A percentile compares a stretch with the other conserved stretches of the same genome.
Evolutionary conservation across 2,113 vertebrate species (phyloP).

Genomic region (Phyllopteryx taeniolatus): DNA sequence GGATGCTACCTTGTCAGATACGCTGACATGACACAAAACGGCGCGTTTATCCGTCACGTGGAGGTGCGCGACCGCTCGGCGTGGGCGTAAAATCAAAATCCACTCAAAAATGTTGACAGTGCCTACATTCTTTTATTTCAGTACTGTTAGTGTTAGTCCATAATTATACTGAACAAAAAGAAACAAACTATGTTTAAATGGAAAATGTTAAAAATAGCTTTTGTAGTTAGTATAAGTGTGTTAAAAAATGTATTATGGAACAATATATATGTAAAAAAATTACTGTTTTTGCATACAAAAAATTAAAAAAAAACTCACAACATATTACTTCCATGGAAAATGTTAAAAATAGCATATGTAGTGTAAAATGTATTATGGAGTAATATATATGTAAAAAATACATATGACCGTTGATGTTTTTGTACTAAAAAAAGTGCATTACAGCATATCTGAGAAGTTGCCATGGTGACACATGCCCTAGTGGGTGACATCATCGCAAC

Average conservation of each 20-base stretch:
- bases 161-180: neutral
- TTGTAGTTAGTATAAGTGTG: too few relatives aligned
- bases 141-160: neutral
- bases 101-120: neutral
- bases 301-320: too few relatives aligned
- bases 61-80: neutral
- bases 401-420: neutral
- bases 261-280: too few relatives aligned
- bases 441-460: neutral
- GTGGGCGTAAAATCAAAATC: neutral
- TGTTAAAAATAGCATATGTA: too few relatives aligned
- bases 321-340: too few relatives aligned
- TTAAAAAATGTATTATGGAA: too few relatives aligned
- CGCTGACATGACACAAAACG: slow-evolving; percentile 43
- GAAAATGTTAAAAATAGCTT: neutral
- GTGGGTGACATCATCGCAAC: too few relatives aligned
- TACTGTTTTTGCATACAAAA: too few relatives aligned
- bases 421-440: neutral
- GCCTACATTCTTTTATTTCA: neutral
- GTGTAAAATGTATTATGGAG: neutral
- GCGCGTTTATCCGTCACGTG: slow-evolving; percentile 11
- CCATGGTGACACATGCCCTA: neutral
- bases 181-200: neutral
- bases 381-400: neutral
- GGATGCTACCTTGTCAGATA: slow-evolving; percentile 26